Evolutionary conservation across 1,140 invertebrate species (phyloP).

Genomic region (Cotesia typhae): DNA sequence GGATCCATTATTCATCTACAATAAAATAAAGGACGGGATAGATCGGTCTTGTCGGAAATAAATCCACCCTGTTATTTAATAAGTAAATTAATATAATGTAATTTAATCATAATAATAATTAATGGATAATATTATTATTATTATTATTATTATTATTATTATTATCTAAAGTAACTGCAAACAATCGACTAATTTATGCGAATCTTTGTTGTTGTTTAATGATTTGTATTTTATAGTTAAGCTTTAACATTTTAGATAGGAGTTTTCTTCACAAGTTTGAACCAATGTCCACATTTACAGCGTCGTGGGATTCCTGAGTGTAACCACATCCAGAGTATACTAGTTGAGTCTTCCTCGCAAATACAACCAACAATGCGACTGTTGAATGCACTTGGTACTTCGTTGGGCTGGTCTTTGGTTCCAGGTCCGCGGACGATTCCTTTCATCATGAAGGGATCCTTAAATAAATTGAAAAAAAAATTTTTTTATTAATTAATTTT

Average conservation of each 20-base stretch:
- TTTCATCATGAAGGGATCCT: constrained; percentile 90
- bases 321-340: constrained; percentile 94
- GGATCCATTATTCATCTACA: too few relatives aligned
- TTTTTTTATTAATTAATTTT: constrained; percentile 21
- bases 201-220: constrained; percentile 14
- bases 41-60: constrained; percentile 37
- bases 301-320: constrained; percentile 87
- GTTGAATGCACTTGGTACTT: constrained; percentile 89
- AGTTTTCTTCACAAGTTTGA: constrained; percentile 83
- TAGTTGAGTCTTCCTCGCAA: constrained; percentile 91
- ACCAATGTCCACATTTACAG: constrained; percentile 97
- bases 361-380: constrained; percentile 93
- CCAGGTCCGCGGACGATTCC: constrained; percentile 80
- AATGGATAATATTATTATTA: constrained; percentile 48
- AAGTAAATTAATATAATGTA: not conserved
- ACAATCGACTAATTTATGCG: constrained; percentile 53
- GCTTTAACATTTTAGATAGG: constrained; percentile 66
- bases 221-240: constrained; percentile 12
- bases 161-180: constrained; percentile 50
- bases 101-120: constrained; percentile 33
- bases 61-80: constrained; percentile 35
- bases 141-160: constrained; percentile 53
- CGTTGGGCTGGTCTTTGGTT: constrained; percentile 86
- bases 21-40: too few relatives aligned
- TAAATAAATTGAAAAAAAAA: constrained; percentile 44